phyloP scores from a whole-genome alignment of 1,140 invertebrate species.

The Bombus superbus region DNA sequence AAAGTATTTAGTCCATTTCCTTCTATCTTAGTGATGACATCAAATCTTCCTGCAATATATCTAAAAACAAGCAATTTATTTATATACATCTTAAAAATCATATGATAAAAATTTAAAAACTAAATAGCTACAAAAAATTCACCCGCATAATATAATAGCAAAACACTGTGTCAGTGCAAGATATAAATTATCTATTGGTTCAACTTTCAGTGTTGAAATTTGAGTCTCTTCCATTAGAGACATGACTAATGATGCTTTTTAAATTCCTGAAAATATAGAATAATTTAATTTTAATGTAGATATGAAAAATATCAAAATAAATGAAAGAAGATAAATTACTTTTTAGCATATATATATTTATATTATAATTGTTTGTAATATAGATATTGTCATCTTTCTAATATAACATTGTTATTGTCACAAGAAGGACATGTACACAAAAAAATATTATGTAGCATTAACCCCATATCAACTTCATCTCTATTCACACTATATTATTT shows the following conservation, averaged over 20 bases:
- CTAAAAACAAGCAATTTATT: slow-evolving; percentile 81
- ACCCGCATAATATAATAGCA: slow-evolving; percentile 94
- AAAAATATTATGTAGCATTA: slow-evolving; percentile 3
- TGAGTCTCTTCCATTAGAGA: slow-evolving; percentile 1
- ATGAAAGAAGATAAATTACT: not conserved
- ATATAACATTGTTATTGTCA: not conserved
- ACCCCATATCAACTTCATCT: slow-evolving; percentile 40
- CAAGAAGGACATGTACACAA: not conserved
- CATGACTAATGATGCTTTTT: slow-evolving; percentile 19
- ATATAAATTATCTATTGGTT: slow-evolving; percentile 91
- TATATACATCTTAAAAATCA: slow-evolving; percentile 6
- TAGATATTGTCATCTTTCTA: slow-evolving; percentile 57
- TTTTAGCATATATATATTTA: not conserved
- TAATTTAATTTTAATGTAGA: not conserved
- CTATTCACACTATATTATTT: not conserved
- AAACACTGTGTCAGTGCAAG: slow-evolving; percentile 96
- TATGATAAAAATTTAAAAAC: slow-evolving; percentile 15
- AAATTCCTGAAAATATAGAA: slow-evolving; percentile 29
- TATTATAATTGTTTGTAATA: slow-evolving; percentile 28
- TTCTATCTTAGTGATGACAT: slow-evolving; percentile 92
- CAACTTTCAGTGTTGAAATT: slow-evolving; percentile 22
- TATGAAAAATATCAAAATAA: not conserved
- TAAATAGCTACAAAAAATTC: slow-evolving; percentile 72
- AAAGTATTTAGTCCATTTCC: slow-evolving; percentile 96
- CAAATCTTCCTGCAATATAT: slow-evolving; percentile 93